Evolutionary conservation across 2,113 vertebrate genomes (phyloP), one percentile per base, ranked within the genome.

Genomic region (Rhinogobius similis): DNA sequence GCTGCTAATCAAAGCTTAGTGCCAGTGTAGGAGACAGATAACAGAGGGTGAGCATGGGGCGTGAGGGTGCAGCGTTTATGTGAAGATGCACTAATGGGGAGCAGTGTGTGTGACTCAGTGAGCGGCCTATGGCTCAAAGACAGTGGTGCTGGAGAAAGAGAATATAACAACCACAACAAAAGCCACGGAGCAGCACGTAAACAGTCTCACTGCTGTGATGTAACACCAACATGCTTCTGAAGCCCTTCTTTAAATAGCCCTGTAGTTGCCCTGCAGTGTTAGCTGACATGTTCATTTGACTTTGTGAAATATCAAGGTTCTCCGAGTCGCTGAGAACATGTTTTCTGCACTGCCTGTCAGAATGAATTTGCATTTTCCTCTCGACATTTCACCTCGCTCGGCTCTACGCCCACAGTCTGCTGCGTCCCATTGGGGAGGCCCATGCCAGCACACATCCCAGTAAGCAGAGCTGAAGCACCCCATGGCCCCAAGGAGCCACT

Each of bases 251-350:
- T 86, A 91, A 93, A 93, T 89, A 93, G 86, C 86, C 89, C 70
- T 26, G 76, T 84, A 58, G 53, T 70, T 86, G 72, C 82, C 90
- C 88, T 26, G 76, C 73, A 85, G 89, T 71, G 41, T 24, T 32
- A 79, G 71, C 82, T 81, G 83, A 85, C 82, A 81, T 86, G 88
- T 86, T 91, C 82, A 79, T 89, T 92, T 93, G 89, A 93, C 92
- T 91, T 93, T 92, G 89, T 88, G 86, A 93, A 92, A 92, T 91
- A 92, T 90, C 91, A 92, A 89, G 87, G 91, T 86, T 93, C 86
- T 84, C 81, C 43, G 66, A 91, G 90, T 91, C 72, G 82, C 76
- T 73, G 70, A 86, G 86, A 90, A 88, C 89, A 90, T 90, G 90
- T 84, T 93, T 90, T 89, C 88, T 84, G 85, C 87, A 71, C 81